Base-by-base conservation (phyloP, 2,113 vertebrate genomes). In the Malaclemys terrapin region DNA sequence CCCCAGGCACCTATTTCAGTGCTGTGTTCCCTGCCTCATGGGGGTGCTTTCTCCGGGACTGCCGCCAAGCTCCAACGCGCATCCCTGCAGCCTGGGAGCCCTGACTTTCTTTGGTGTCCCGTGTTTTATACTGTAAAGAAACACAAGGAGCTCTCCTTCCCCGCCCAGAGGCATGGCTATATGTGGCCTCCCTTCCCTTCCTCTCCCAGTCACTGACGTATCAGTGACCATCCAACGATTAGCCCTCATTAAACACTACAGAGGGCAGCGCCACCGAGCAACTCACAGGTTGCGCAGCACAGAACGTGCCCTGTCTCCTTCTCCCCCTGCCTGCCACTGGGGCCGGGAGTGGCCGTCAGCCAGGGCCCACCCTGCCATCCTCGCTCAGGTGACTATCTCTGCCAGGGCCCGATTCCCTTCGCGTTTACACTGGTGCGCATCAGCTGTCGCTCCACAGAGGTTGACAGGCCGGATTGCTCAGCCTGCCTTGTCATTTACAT, bases 251-350 rank as follows among this genome's bases (percentile, higher is more conserved):
- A 10, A 75, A 75, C 10, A 38, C 14, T 20, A 19, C 35, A 20
- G 57, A 5, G 57, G 29, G 6, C 11, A 12, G 57, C 11, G 8
- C 27, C 65, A 75, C n/a, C 8, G 4, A 1, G 69, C n/a, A 75
- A 11, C 16, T 9, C 38, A 10, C 10, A 12, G 27, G 12, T 38
- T 12, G 6, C 17, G 11, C 12, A 35, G 31, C 62, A 35, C 62
- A 16, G 62, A 2, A 2, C 78, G 10, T 1, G 1, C 5, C 5
- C 83, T 69, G 0, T 0, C 45, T 69, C 87, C 19, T 1, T 0
- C n/a, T 80, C 91, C 91, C 57, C 0, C 0, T 1, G 29, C 94
- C 5, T 16, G 82, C 62, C 47, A n/a, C 2, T 57, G 31, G 65
- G 13, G 56, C 22, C 56, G 8, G 56, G 56, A 57, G 10, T 11